Conservation (phyloP, 1,140 invertebrate genomes). For the Chelonus insularis region DNA sequence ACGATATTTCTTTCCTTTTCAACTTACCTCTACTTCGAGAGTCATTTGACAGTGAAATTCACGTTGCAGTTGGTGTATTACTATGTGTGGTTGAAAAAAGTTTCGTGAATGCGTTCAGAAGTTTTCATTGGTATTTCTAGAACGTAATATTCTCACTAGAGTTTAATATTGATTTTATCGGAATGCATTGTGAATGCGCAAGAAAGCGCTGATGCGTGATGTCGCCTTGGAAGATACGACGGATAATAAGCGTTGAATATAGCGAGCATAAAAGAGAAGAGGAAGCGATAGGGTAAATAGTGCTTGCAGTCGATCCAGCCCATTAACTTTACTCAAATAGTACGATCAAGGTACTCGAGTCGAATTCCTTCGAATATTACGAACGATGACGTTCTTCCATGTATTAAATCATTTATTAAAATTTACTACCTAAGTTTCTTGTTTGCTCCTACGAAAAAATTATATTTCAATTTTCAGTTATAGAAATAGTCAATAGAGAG, state of each 20-base stretch:
- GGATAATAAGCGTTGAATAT: constrained; percentile 5
- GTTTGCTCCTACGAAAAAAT: no score
- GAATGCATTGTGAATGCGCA: not conserved
- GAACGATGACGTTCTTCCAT: not conserved
- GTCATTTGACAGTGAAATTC: no score
- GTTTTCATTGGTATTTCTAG: not conserved
- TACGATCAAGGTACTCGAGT: not conserved
- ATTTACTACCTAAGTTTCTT: no score
- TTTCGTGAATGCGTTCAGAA: no score
- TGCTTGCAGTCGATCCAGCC: not conserved
- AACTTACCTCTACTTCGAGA: no score
- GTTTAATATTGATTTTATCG: not conserved
- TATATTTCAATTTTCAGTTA: no score
- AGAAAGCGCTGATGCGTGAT: constrained; percentile 4
- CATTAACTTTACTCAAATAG: constrained; percentile 8
- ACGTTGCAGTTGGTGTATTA: no score
- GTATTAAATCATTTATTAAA: not conserved
- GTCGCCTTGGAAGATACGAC: not conserved
- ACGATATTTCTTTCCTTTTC: no score
- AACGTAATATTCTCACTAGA: not conserved
- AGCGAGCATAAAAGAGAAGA: not conserved
- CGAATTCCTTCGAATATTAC: not conserved
- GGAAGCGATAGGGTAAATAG: not conserved
- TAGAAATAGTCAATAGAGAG: no score
- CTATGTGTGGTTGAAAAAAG: no score